Evolutionary conservation across 2,797 vertebrate species (phyloP).

Genomic region (Sphaeramia orbicularis): DNA sequence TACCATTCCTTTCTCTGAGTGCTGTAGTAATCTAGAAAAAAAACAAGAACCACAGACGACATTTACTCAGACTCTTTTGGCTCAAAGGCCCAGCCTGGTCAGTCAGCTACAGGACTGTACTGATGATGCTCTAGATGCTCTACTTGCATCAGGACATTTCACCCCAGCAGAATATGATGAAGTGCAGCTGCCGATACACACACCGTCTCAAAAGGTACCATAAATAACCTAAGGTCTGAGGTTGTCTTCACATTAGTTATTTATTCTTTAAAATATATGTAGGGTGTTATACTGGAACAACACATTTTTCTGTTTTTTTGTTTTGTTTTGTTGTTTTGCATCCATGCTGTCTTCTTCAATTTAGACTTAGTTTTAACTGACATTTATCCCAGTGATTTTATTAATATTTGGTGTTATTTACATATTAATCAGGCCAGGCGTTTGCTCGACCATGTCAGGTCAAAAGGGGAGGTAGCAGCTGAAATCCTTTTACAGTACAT

Average conservation of each 20-base stretch:
- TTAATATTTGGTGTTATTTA: not conserved
- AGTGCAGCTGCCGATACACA: conserved; percentile 85
- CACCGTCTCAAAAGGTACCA: conserved; percentile 88
- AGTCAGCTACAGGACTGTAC: conserved; percentile 77
- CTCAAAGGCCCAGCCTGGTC: conserved; percentile 82
- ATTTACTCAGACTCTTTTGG: conserved; percentile 69
- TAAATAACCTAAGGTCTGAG: not conserved
- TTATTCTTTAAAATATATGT: too few relatives aligned
- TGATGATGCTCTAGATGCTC: conserved; percentile 74
- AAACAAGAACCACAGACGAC: conserved; percentile 38
- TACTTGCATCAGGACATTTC: conserved; percentile 76
- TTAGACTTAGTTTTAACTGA: too few relatives aligned
- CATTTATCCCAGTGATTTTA: not conserved
- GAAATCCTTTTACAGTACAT: conserved; percentile 77
- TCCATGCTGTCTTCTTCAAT: too few relatives aligned
- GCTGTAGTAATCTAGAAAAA: not conserved
- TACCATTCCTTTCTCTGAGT: conserved; percentile 51
- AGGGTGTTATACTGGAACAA: too few relatives aligned
- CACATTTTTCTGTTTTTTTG: too few relatives aligned
- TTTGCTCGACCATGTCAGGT: conserved; percentile 86
- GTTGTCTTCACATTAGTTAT: too few relatives aligned
- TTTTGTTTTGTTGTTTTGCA: too few relatives aligned
- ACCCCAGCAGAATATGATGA: conserved; percentile 83
- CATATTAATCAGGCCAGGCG: conserved; percentile 83
- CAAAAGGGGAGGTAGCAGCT: conserved; percentile 86